Evolutionary conservation across 2,797 vertebrate species (phyloP).

Genomic region (Erethizon dorsatum): DNA sequence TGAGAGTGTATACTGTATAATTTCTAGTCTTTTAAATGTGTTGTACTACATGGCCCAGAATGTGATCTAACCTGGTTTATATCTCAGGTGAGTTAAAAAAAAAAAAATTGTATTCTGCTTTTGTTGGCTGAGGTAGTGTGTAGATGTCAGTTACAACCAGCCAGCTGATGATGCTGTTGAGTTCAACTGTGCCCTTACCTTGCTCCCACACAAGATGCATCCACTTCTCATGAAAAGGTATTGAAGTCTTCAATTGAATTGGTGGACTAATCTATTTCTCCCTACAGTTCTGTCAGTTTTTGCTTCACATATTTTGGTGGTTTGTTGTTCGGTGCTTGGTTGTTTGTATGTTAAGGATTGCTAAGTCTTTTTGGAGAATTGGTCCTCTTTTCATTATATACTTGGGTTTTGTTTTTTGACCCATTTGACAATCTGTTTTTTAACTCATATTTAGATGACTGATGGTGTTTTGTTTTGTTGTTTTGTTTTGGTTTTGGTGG

Average conservation of each 20-base stretch:
- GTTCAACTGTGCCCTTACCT: background rate
- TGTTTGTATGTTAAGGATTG: background rate
- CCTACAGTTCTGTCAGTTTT: background rate
- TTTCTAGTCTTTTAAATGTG: background rate
- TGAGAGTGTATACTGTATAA: background rate
- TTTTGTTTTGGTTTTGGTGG: no score
- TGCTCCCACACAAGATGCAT: background rate
- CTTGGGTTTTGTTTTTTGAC: background rate
- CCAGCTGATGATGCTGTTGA: background rate
- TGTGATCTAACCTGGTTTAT: background rate
- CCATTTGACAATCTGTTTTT: background rate
- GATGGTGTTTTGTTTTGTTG: background rate
- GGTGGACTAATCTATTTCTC: background rate
- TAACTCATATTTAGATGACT: background rate
- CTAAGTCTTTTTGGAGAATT: background rate
- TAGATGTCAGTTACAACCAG: background rate
- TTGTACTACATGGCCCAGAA: background rate
- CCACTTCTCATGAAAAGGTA: background rate
- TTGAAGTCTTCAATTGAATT: background rate
- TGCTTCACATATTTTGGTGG: background rate
- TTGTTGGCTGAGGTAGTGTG: background rate
- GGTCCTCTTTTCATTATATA: background rate
- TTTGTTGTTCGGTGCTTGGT: background rate
- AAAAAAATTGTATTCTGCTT: background rate
- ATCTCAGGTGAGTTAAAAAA: background rate